Percentiles rank a stretch among this genome's conserved stretches.
Conservation (phyloP, 2,113 vertebrate genomes). For the Malurus alboscapulatus region DNA sequence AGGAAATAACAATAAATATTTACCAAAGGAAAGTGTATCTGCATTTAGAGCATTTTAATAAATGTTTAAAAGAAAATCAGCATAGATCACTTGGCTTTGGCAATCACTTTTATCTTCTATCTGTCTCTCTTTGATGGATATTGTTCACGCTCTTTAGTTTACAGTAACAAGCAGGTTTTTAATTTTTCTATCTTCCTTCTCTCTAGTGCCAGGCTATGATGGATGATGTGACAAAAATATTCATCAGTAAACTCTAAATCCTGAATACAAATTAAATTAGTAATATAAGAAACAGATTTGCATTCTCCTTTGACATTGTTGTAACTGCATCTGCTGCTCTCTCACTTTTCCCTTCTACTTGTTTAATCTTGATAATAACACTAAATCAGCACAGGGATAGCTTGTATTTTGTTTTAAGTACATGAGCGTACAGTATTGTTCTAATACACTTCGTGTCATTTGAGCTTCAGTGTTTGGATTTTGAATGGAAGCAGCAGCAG, state of each 20-base stretch:
- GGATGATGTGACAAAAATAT: constrained; percentile 49
- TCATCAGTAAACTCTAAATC: constrained; percentile 31
- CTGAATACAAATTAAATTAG: constrained; percentile 52
- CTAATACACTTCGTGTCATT: neutral
- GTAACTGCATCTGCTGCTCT: neutral
- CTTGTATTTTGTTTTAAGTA: neutral
- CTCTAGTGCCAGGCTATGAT: constrained; percentile 10
- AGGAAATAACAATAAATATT: constrained; percentile 21
- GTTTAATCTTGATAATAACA: neutral
- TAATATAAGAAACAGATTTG: neutral
- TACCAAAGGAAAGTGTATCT: constrained; percentile 17
- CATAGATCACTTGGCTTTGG: constrained; percentile 20
- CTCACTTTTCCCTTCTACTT: neutral
- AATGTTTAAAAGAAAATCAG: constrained; percentile 26
- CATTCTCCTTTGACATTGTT: neutral
- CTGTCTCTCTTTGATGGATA: constrained; percentile 54
- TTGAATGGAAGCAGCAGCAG: neutral
- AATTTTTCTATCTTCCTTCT: constrained; percentile 45
- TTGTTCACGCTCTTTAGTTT: constrained; percentile 54
- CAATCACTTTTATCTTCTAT: constrained; percentile 30
- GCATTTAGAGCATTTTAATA: constrained; percentile 35
- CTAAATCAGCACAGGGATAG: neutral
- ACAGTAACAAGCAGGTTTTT: constrained; percentile 54
- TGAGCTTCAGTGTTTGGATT: neutral
- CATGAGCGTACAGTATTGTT: neutral